phyloP scores from a whole-genome alignment of 2,797 vertebrate species.

The Scleropages formosus region DNA sequence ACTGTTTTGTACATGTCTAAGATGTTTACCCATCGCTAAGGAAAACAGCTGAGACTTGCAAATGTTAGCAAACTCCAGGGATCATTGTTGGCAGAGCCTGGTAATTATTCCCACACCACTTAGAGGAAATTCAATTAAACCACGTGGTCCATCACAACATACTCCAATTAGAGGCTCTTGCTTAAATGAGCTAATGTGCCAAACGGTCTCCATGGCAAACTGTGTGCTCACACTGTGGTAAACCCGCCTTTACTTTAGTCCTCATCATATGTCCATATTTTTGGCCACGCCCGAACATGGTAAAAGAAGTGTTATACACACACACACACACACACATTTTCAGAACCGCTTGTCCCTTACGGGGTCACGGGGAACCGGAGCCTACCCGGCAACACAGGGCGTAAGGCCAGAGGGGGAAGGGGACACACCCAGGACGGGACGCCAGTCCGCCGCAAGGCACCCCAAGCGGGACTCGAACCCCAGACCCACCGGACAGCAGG shows the following conservation, averaged over 20 bases:
- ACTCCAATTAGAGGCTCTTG: constrained; percentile 64
- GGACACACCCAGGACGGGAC: no score
- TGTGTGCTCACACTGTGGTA: not conserved
- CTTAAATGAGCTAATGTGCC: constrained; percentile 41
- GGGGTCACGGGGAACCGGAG: no score
- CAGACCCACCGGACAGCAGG: no score
- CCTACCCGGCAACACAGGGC: no score
- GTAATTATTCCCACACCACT: constrained; percentile 69
- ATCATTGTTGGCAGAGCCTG: constrained; percentile 56
- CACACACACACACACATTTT: no score
- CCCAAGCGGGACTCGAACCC: no score
- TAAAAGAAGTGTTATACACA: no score
- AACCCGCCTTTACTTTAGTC: not conserved
- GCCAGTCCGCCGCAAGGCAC: no score
- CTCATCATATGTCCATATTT: no score
- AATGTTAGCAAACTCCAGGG: constrained; percentile 53
- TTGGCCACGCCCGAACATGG: no score
- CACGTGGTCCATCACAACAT: constrained; percentile 51
- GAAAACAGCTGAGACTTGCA: constrained; percentile 67
- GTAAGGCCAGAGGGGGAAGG: no score
- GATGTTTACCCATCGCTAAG: constrained; percentile 49
- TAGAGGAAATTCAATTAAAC: constrained; percentile 67
- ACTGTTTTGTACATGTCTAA: constrained; percentile 36
- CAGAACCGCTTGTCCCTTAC: no score
- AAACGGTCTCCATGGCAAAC: constrained; percentile 53